Evolutionary conservation across 2,113 vertebrate species (phyloP), one percentile per base, ranked within the genome.

Genomic region (Mastomys natalensis): DNA sequence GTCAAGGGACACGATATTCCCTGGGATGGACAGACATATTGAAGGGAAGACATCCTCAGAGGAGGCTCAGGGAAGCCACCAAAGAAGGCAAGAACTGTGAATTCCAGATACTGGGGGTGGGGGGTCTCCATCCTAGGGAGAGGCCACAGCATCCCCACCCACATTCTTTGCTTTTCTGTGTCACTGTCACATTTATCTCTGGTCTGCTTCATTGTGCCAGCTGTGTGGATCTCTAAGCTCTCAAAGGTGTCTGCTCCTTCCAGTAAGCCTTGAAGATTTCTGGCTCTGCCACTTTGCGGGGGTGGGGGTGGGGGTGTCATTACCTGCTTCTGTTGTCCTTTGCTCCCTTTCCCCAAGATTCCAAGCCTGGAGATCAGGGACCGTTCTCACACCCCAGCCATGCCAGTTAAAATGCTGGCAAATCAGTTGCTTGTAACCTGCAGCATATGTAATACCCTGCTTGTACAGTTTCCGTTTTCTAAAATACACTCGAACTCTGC

Each of bases 391-490:
- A 53, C 21, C 37, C 22, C 58, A 64, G 9, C 0, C 10, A 19
- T 3, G 86, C 77, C 94, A 53, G 22, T n/a, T 70, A 16, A 55
- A 66, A 62, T 2, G 81, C 66, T 8, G 51, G 29, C 24, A 22
- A n/a, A 60, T 2, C 51, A 22, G 87, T 21, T 64, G 68, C 81
- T 88, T 76, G 16, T 37, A 87, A 60, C 43, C 31, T 51, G 62
- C 43, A 81, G 78, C 40, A 13, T 11, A 62, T 15, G 17, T 12
- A 68, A 72, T 77, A n/a, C 64, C 82, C 70, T 29, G 64, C 89
- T 91, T 45, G n/a, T 24, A 77, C 43, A 43, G 64, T 89, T 85
- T 82, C 74, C 43, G 29, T 53, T 91, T 95, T 95, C 81, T 66
- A 91, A 96, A 93, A 80, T 87, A 73, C 5, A 48, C 66, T 43